Evolutionary conservation across 2,797 vertebrate genomes (phyloP).

Genomic region (Hemitrygon akajei): DNA sequence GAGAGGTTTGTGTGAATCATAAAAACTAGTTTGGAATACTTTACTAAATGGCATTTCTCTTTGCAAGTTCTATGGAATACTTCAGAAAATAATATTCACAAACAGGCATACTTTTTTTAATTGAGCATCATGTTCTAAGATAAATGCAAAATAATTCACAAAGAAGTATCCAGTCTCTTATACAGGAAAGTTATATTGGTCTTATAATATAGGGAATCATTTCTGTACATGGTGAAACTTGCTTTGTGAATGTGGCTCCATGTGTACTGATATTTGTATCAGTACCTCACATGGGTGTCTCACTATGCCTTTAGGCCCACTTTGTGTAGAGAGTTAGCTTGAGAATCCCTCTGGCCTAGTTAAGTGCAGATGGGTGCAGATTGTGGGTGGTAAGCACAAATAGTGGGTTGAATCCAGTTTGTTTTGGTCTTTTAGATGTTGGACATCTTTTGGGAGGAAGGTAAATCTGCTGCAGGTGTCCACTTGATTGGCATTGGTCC

Average conservation of each 20-base stretch:
- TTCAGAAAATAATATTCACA: not conserved
- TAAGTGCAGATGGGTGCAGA: no score
- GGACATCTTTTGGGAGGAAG: not conserved
- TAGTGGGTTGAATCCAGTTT: not conserved
- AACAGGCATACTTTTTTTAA: not conserved
- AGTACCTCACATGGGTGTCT: no score
- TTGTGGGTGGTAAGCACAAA: no score
- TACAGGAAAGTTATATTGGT: not conserved
- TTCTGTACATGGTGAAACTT: not conserved
- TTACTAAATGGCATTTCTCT: not conserved
- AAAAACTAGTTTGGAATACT: not conserved
- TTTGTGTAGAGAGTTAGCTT: no score
- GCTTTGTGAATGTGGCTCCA: not conserved
- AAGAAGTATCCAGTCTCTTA: not conserved
- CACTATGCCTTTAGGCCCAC: no score
- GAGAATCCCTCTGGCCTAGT: no score
- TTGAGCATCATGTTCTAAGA: not conserved
- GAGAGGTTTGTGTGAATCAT: not conserved
- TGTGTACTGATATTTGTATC: not conserved
- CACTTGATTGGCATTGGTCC: not conserved
- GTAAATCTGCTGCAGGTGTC: no score
- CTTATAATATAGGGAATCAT: not conserved
- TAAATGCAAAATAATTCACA: not conserved
- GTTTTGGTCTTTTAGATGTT: not conserved
- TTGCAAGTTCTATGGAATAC: not conserved